These are phyloP conservation scores for Megaptera novaeangliae DNA, from an alignment of 2,113 vertebrate genomes.

Conservation along the genomic window DNA sequence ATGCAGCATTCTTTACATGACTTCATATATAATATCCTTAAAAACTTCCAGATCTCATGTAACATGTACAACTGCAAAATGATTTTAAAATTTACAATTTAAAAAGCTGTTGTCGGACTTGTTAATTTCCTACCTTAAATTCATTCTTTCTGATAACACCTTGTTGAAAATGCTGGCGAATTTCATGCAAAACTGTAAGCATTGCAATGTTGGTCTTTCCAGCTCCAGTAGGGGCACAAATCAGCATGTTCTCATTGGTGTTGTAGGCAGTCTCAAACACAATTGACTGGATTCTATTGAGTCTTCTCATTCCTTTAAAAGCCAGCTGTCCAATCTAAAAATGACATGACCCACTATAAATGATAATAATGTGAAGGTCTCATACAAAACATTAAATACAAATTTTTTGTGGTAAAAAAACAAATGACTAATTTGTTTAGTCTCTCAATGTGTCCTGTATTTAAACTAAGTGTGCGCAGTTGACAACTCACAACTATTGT, in stretches of 20 bases:
- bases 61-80: background rate
- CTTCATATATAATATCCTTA: slow-evolving; percentile 64
- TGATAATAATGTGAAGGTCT: background rate
- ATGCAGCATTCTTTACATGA: slow-evolving; percentile 59
- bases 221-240: slow-evolving; percentile 96
- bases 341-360: background rate
- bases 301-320: slow-evolving; percentile 93
- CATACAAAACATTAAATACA: background rate
- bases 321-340: slow-evolving; percentile 94
- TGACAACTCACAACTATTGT: background rate
- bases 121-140: slow-evolving; percentile 90
- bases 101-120: slow-evolving; percentile 57
- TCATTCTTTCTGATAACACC: slow-evolving; percentile 96
- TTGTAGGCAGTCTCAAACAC: slow-evolving; percentile 98
- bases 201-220: slow-evolving; percentile 99
- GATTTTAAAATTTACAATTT: slow-evolving; percentile 49
- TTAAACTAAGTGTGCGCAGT: background rate
- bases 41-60: slow-evolving; percentile 66
- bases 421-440: background rate
- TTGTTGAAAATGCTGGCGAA: slow-evolving; percentile 94
- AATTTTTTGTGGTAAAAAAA: background rate
- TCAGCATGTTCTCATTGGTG: slow-evolving; percentile 97
- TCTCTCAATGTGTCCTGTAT: background rate
- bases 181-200: slow-evolving; percentile 95
- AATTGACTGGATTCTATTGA: slow-evolving; percentile 97